Conservation (phyloP, 1,140 invertebrate genomes). For the Pseudomyrmex concolor region DNA sequence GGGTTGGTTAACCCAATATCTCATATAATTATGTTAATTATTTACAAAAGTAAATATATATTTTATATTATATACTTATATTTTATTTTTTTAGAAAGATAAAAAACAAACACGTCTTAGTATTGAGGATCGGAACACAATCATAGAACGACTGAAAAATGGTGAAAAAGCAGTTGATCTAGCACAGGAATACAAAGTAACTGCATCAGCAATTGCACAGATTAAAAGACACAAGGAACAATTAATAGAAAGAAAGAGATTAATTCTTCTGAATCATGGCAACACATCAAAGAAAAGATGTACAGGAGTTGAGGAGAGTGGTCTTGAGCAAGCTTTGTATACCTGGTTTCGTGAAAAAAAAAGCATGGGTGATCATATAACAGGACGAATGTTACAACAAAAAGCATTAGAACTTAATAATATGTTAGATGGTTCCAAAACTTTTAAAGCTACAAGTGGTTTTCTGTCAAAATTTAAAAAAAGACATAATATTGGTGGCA, state of each 20-base stretch:
- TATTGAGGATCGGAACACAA: neutral
- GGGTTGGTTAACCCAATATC: neutral
- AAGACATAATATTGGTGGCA: no score
- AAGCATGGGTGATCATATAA: no score
- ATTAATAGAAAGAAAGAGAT: neutral
- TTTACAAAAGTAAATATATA: neutral
- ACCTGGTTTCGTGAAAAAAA: no score
- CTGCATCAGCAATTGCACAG: neutral
- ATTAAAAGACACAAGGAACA: neutral
- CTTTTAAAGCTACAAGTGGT: no score
- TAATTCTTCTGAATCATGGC: no score
- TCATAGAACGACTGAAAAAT: neutral
- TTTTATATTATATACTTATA: neutral
- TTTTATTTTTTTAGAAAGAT: neutral
- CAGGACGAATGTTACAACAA: no score
- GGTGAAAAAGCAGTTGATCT: neutral
- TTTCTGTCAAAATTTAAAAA: no score
- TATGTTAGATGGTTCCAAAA: no score
- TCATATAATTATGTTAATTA: neutral
- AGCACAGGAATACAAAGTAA: conserved; percentile 1
- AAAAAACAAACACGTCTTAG: neutral
- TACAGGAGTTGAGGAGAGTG: no score
- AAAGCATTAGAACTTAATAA: no score
- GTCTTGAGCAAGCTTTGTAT: no score
- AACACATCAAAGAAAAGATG: no score